Base-by-base conservation (phyloP, 2,113 vertebrate species). In the Siphamia tubifer region DNA sequence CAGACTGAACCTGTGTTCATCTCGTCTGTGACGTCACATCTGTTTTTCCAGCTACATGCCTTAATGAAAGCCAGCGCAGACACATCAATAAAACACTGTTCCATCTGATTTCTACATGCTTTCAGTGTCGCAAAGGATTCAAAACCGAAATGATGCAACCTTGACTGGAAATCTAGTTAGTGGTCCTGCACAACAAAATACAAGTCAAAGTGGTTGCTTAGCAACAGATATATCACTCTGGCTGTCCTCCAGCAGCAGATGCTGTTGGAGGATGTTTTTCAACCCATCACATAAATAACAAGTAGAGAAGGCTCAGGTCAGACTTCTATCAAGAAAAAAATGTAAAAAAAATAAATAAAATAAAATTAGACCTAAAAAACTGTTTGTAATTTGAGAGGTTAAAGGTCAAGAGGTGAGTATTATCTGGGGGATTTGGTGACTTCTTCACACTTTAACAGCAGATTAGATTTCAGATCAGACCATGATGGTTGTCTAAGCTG, bases 161-260 rank as follows among this genome's bases (percentile, higher is more conserved):
- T 80, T 71, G 72, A 79, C 49, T 77, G 56, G 70, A 85, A 79
- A 77, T 76, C 70, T 51, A 68, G 73, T 78, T 82, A 54, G 72
- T 61, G 61, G 69, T 77, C 81, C 74, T 68, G 68, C 70, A 74
- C 76, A 79, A 84, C 67, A 73, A 86, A 82, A 78, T 74, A 85
- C 76, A 54, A 76, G 57, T 84, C 70, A 66, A 73, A 77, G 65
- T 65, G 65, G 83, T 89, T 86, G 81, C 85, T 68, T 60, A 63
- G 85, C 85, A 89, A 89, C 87, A 87, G 74, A 84, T 81, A 60
- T 27, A 77, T 77, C 72, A 72, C 65, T 54, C 70, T 82, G 76
- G 78, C 63, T 79, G 64, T 69, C 47, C 72, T 79, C 68, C 81
- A 74, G 80, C 68, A 66, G 69, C 74, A 82, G 72, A 74, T 83